phyloP scores from a whole-genome alignment of 1,140 invertebrate species.

The Portunus trituberculatus region DNA sequence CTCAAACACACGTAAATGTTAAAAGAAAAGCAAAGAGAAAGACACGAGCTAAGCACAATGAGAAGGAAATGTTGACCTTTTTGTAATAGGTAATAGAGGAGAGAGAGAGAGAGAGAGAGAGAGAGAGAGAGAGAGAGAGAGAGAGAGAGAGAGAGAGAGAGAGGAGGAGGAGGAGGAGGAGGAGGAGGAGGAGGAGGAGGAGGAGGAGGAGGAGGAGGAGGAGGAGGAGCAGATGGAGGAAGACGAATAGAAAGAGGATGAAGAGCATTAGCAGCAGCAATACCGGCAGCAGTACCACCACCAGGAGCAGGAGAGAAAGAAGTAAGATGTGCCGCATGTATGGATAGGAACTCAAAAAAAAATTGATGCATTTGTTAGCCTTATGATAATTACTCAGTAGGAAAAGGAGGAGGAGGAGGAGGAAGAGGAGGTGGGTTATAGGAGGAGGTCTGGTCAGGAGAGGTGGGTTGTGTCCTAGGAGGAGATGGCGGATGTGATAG shows the following conservation, averaged over 20 bases:
- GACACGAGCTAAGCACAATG: not conserved
- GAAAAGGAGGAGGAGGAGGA: constrained; percentile 1
- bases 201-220: too few species aligned
- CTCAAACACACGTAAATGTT: too few species aligned
- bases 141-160: too few species aligned
- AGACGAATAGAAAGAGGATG: not conserved
- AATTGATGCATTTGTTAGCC: too few species aligned
- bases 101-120: not conserved
- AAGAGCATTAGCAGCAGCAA: not conserved
- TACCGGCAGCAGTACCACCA: not conserved
- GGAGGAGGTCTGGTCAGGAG: not conserved
- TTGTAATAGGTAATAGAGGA: not conserved
- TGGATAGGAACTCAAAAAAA: too few species aligned
- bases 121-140: not conserved
- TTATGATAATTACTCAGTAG: too few species aligned
- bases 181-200: not conserved
- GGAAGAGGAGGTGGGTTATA: not conserved
- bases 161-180: not conserved
- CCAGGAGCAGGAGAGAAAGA: not conserved
- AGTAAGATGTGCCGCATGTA: too few species aligned
- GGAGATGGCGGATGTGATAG: constrained; percentile 50
- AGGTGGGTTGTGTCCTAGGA: not conserved
- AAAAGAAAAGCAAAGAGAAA: not conserved
- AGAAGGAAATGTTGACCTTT: not conserved
- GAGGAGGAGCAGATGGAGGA: too few species aligned